Evolutionary conservation across 2,113 vertebrate species (phyloP).

Genomic region (Xiphophorus hellerii): DNA sequence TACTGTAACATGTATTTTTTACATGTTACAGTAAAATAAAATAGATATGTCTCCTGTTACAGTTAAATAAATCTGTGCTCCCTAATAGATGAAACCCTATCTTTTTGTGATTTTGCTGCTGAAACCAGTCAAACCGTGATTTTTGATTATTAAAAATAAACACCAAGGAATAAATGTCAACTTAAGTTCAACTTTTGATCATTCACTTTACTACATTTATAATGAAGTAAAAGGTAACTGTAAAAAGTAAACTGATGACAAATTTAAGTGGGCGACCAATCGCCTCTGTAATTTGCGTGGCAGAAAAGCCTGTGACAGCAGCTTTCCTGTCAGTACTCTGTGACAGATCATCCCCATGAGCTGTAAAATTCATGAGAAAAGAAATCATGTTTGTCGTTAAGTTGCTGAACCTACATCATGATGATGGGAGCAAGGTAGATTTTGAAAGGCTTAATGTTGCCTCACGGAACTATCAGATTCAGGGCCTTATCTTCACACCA

Average conservation of each 20-base stretch:
- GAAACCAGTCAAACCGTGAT: not conserved
- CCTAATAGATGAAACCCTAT: not conserved
- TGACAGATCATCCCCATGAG: not conserved
- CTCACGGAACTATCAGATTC: slow-evolving; percentile 44
- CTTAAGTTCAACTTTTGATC: not conserved
- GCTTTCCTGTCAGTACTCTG: not conserved
- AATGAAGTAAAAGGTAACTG: not conserved
- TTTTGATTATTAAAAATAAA: not conserved
- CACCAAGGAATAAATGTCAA: not conserved
- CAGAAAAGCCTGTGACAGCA: no score
- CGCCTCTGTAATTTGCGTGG: no score
- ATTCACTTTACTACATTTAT: not conserved
- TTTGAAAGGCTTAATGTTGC: slow-evolving; percentile 1
- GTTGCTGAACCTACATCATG: not conserved
- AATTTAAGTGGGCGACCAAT: not conserved
- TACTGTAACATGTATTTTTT: no score
- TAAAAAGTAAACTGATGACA: not conserved
- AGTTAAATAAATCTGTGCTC: not conserved
- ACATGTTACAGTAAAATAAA: no score
- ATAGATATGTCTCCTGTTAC: no score
- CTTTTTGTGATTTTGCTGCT: not conserved
- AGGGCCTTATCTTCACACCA: slow-evolving; percentile 60
- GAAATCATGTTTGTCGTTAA: not conserved
- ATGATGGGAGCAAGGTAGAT: slow-evolving; percentile 45
- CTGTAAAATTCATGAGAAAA: not conserved